phyloP scores from a whole-genome alignment of 2,888 invertebrate genomes.

The Nomada ferruginata region DNA sequence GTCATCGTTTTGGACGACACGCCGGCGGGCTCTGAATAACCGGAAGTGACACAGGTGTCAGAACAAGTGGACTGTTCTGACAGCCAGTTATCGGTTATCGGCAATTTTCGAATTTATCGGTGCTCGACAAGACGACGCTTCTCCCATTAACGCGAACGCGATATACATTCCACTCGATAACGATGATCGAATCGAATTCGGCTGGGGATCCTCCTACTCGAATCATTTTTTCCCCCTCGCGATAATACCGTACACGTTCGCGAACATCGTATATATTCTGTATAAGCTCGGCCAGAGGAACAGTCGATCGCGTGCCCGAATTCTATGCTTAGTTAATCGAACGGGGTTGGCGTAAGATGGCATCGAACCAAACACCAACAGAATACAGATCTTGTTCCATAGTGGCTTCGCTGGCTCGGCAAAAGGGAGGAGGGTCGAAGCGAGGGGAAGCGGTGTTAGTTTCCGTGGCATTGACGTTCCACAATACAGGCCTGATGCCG shows the following conservation, averaged over 20 bases:
- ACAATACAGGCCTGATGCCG: slow-evolving; percentile 82
- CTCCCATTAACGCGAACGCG: slow-evolving; percentile 51
- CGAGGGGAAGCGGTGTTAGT: slow-evolving; percentile 79
- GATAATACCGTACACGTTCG: background rate
- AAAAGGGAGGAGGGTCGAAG: slow-evolving; percentile 51
- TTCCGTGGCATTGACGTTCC: slow-evolving; percentile 83
- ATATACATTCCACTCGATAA: slow-evolving; percentile 15
- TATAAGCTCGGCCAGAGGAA: background rate
- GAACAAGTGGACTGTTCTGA: slow-evolving; percentile 76
- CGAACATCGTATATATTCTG: background rate
- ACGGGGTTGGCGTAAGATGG: slow-evolving; percentile 67
- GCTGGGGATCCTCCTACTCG: background rate
- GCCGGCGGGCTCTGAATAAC: slow-evolving; percentile 69
- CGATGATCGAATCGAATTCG: slow-evolving; percentile 7
- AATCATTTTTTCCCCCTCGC: background rate
- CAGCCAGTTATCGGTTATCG: slow-evolving; percentile 78
- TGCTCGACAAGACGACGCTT: slow-evolving; percentile 60
- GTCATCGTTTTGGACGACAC: slow-evolving; percentile 76
- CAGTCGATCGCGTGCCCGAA: slow-evolving; percentile 18
- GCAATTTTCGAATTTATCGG: slow-evolving; percentile 71
- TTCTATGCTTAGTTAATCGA: slow-evolving; percentile 38
- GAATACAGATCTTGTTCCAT: slow-evolving; percentile 65
- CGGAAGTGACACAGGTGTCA: slow-evolving; percentile 73
- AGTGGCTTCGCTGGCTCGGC: slow-evolving; percentile 35
- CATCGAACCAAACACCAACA: slow-evolving; percentile 59